Conservation (phyloP, 2,113 vertebrate species). For the Talpa occidentalis region DNA sequence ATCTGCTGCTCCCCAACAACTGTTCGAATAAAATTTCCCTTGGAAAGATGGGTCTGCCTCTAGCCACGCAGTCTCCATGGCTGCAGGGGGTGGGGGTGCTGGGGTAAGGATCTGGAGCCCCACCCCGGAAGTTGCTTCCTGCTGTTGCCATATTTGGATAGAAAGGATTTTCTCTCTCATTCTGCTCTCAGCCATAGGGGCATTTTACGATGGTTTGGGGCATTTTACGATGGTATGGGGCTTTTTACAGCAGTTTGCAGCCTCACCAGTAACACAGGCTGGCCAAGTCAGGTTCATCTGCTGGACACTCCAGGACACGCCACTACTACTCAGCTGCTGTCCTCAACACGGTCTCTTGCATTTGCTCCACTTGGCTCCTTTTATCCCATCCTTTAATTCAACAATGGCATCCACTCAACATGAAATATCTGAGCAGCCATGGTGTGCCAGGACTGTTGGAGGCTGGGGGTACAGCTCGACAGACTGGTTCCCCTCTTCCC, state of each 20-base stretch:
- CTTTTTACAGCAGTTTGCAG: background rate
- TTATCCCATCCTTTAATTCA: background rate
- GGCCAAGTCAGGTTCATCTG: background rate
- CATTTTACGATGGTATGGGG: too few relatives aligned
- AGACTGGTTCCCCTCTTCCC: background rate
- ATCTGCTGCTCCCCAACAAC: constrained; percentile 65
- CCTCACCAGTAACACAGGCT: background rate
- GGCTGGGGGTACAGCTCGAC: background rate
- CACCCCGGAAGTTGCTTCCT: background rate
- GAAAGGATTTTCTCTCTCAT: background rate
- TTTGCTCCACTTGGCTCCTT: background rate
- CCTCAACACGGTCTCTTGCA: background rate
- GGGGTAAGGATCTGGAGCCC: background rate
- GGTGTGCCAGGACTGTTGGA: background rate
- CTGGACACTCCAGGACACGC: background rate
- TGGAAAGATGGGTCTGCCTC: background rate
- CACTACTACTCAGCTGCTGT: background rate
- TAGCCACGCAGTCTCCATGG: background rate
- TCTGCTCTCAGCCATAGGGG: background rate
- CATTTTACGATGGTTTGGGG: too few relatives aligned
- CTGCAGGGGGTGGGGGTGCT: background rate
- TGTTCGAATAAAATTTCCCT: constrained; percentile 54
- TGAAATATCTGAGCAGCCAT: background rate
- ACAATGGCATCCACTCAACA: background rate
- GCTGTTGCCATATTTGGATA: background rate